phyloP scores from a whole-genome alignment of 1,140 invertebrate genomes.

The Drosophila nikananu region DNA sequence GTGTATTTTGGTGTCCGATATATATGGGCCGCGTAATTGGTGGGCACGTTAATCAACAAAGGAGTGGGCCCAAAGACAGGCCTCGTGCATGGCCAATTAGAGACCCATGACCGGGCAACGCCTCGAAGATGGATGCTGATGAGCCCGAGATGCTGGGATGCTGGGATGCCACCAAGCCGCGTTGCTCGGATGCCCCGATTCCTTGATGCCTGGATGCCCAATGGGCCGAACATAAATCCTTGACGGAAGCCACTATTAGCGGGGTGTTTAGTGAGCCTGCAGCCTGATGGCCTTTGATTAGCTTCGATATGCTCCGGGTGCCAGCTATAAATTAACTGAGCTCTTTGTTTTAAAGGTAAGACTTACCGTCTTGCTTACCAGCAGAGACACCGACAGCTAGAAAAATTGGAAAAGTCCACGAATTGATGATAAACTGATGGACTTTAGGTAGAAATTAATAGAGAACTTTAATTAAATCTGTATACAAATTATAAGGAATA shows the following conservation, averaged over 20 bases:
- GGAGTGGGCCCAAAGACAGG: conserved; percentile 38
- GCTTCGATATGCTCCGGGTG: conserved; percentile 34
- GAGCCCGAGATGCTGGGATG: conserved; percentile 51
- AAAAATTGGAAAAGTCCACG: not conserved
- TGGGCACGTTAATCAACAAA: conserved; percentile 80
- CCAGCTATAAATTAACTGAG: conserved; percentile 53
- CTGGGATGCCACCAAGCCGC: conserved; percentile 12
- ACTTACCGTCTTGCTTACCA: not conserved
- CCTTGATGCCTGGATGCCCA: conserved; percentile 38
- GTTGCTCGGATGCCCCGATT: conserved; percentile 2
- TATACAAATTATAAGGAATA: not conserved
- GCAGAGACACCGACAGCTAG: not conserved
- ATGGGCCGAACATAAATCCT: conserved; percentile 64
- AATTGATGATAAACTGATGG: not conserved
- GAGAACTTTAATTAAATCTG: not conserved
- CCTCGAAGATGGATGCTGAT: conserved; percentile 76
- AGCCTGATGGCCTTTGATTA: conserved; percentile 76
- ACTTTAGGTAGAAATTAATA: not conserved
- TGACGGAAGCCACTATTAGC: conserved; percentile 71
- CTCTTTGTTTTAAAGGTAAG: conserved; percentile 29
- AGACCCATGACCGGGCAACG: conserved; percentile 66
- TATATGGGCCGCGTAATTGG: conserved; percentile 81
- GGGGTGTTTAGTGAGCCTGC: conserved; percentile 57
- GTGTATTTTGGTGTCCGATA: conserved; percentile 24
- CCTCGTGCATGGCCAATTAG: conserved; percentile 67